Evolutionary conservation across 2,888 invertebrate genomes (phyloP).

Genomic region (Brenthis hecate): DNA sequence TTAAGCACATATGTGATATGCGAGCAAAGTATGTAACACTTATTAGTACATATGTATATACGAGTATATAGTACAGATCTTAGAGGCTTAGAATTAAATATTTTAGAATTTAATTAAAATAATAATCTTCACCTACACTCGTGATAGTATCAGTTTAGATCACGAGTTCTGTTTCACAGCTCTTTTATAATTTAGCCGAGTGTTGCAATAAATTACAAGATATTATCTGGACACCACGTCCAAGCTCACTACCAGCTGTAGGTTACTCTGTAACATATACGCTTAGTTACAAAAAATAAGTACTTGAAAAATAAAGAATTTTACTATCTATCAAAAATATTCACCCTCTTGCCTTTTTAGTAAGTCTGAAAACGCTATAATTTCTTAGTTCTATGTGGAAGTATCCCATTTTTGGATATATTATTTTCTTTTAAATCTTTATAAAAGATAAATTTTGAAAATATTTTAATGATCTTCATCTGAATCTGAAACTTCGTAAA

Average conservation of each 20-base stretch:
- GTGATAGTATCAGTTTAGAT: constrained; percentile 29
- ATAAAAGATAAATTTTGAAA: too few relatives aligned
- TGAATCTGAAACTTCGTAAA: neutral
- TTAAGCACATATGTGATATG: too few relatives aligned
- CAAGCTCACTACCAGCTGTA: constrained; percentile 33
- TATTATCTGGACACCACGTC: constrained; percentile 36
- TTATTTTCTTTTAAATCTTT: too few relatives aligned
- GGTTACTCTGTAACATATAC: constrained; percentile 13
- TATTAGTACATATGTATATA: too few relatives aligned
- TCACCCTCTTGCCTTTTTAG: too few relatives aligned
- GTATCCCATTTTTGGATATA: too few relatives aligned
- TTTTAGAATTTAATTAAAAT: constrained; percentile 17
- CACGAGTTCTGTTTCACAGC: constrained; percentile 30
- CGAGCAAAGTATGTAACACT: too few relatives aligned
- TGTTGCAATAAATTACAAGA: constrained; percentile 38
- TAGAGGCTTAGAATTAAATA: neutral
- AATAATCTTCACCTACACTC: constrained; percentile 12
- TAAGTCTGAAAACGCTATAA: too few relatives aligned
- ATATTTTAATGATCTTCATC: too few relatives aligned
- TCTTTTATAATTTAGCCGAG: constrained; percentile 38
- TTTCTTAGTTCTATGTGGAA: too few relatives aligned
- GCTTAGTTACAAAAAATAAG: neutral
- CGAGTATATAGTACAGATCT: neutral
- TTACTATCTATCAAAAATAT: neutral
- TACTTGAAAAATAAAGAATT: neutral